Evolutionary conservation across 2,888 invertebrate genomes (phyloP), one percentile per base, ranked within the genome.

Genomic region (Fragum sueziense): DNA sequence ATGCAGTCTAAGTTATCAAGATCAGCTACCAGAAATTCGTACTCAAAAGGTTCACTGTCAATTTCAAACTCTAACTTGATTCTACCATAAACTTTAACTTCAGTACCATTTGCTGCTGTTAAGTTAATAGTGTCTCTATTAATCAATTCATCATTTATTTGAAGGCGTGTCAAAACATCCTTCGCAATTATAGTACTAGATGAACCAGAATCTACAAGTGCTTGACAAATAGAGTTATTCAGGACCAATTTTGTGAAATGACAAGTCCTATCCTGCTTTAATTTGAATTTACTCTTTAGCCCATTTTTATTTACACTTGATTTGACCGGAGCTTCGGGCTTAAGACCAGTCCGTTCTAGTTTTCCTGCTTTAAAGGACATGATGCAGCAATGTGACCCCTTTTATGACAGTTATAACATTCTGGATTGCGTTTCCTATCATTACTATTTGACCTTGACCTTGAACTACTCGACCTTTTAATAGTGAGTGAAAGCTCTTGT

Each of bases 21-120:
- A n/a, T 76, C 73, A 47, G 82, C 79, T 11, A 82, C 82, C 47
- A 77, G n/a, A 27, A 79, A 79, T 7, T 70, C 51, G 62, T 76
- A 59, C 41, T 52, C 29, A 71, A 76, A 73, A 6, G 51, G 27
- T 34, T 52, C 31, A 65, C 65, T 59, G 22, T 67, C 70, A 20
- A 76, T 41, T 33, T 57, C 62, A 74, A 76, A 80, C 22, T 67
- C 27, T 29, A 73, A 54, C 17, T 41, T 22, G n/a, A 67, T 29
- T 52, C 76, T 65, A 9, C 80, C 74, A 31, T 51, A 62, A 34
- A 76, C 51, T 0, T 34, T 68, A 33, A 80, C 20, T 25, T 31
- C 17, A 29, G 61, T 51, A n/a, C 80, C 77, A 54, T 80, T 72
- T 33, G 67, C 74, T 71, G 71, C 70, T 3, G 59, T 74, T 47